Evolutionary conservation across 2,113 vertebrate species (phyloP).

Genomic region (Ptilorrhoa leucosticta): DNA sequence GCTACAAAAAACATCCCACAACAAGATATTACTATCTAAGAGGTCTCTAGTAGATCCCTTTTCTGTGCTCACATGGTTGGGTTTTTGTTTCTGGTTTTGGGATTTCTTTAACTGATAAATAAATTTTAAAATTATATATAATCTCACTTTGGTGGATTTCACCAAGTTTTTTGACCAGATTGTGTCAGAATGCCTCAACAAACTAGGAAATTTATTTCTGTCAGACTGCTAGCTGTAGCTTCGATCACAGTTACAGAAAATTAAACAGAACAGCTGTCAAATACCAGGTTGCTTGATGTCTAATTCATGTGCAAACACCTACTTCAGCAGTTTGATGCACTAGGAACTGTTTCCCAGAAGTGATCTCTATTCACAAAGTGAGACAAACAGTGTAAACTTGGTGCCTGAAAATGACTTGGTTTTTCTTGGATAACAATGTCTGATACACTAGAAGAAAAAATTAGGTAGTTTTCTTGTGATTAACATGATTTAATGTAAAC

Average conservation of each 20-base stretch:
- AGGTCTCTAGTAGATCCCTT: not conserved
- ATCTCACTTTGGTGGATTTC: not conserved
- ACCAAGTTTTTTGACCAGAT: not conserved
- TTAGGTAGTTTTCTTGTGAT: not conserved
- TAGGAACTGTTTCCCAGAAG: not conserved
- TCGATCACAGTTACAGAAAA: not conserved
- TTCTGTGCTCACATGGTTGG: not conserved
- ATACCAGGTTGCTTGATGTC: not conserved
- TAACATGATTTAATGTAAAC: not conserved
- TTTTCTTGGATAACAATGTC: not conserved
- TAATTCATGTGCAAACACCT: slow-evolving; percentile 13
- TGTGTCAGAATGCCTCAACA: not conserved
- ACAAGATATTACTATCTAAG: not conserved
- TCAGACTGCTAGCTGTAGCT: not conserved
- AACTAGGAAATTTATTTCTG: not conserved
- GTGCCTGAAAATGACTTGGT: not conserved
- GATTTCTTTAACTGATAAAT: not conserved
- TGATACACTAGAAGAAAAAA: not conserved
- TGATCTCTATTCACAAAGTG: not conserved
- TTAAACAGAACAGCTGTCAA: slow-evolving; percentile 1
- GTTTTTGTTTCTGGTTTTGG: not conserved
- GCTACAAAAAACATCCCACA: not conserved
- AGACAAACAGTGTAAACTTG: not conserved
- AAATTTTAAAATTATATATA: not conserved
- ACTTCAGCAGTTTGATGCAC: not conserved